Base-by-base conservation (phyloP, 2,797 vertebrate genomes). In the Enoplosus armatus region DNA sequence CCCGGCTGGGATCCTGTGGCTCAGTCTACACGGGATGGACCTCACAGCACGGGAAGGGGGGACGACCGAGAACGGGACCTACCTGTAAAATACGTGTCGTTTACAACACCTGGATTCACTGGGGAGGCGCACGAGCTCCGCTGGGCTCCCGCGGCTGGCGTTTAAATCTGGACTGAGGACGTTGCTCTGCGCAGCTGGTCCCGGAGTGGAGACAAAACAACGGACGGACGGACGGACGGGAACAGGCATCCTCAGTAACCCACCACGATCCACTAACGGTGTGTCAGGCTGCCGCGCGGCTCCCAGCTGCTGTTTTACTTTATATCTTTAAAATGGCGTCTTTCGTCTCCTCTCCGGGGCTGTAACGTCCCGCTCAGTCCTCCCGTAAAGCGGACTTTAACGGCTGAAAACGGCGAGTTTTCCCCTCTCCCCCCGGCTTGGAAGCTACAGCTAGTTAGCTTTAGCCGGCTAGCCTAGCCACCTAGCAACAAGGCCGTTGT, bases 401-500 rank as follows among this genome's bases (percentile, higher is more conserved):
- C 64, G 69, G 15, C 33, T 80, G 63, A 67, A 68, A 72, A 33
- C 82, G 74, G 71, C 1, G 35, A 89, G 75, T 85, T 83, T 79
- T 41, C 62, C 80, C 35, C 35, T 7, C 26, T 22, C 6, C 56
- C 50, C 72, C 75, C 51, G 56, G 69, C 33, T 74, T 60, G 56
- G 83, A 66, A 75, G 80, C 68, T 53, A 72, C 61, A 22, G 86
- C 89, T 82, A 75, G 86, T 77, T 93, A 92, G 91, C 92, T 51
- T 86, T 90, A 92, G 86, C 85, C 64, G 61, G 70, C 26, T 85
- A 86, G 62, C 76, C 6, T 85, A 89, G 79, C 86, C 67, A 10
- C 29, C 35, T 84, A 88, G 87, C 85, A 72, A 24, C 84, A 83
- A 90, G 93, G 92, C 94, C 94, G 88, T 76, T 74, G 73, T 70